These are phyloP conservation scores for Ligdia adustata DNA, from an alignment of 2,888 invertebrate genomes.

Conservation along the genomic window DNA sequence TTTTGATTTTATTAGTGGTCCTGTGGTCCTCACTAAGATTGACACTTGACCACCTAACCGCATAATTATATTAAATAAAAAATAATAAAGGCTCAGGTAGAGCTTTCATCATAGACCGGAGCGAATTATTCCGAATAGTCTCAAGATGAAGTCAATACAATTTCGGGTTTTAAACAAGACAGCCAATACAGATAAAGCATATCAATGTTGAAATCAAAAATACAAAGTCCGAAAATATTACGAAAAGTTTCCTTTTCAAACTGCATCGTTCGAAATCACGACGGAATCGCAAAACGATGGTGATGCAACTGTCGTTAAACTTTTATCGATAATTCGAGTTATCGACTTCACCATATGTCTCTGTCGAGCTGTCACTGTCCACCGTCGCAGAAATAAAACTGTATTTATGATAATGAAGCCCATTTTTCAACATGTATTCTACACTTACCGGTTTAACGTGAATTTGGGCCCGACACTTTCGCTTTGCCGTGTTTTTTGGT, in stretches of 20 bases:
- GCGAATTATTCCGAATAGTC: no score
- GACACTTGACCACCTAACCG: no score
- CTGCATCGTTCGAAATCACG: constrained; percentile 5
- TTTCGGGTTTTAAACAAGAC: no score
- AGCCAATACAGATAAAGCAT: no score
- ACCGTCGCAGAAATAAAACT: constrained; percentile 9
- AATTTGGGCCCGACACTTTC: constrained; percentile 13
- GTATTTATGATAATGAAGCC: constrained; percentile 13
- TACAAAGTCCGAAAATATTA: not conserved
- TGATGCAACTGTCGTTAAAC: constrained; percentile 13
- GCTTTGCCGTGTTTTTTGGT: constrained; percentile 15
- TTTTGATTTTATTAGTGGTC: no score
- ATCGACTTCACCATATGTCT: constrained; percentile 16
- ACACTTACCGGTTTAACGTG: constrained; percentile 9
- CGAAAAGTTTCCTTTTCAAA: not conserved
- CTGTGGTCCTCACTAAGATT: no score
- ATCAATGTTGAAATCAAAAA: no score
- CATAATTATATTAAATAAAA: no score
- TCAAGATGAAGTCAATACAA: no score
- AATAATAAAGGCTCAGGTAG: no score
- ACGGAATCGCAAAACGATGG: constrained; percentile 3
- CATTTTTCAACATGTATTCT: constrained; percentile 21
- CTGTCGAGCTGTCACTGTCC: constrained; percentile 18
- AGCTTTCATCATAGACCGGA: no score
- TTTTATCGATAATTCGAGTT: constrained; percentile 21